Base-by-base conservation (phyloP, 2,113 vertebrate species). In the Acrocephalus kingi region DNA sequence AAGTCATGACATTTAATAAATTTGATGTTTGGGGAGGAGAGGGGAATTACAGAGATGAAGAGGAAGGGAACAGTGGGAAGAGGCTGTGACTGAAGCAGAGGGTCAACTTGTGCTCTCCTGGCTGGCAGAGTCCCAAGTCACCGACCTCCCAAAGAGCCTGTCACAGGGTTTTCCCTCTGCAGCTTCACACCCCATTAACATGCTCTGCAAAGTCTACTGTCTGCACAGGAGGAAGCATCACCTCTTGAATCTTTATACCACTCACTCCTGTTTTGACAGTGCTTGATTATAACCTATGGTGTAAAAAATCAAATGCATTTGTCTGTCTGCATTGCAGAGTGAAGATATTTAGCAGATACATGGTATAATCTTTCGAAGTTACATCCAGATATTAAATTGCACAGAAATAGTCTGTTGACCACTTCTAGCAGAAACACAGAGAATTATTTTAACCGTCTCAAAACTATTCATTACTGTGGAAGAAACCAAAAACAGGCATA, bases 391-490 rank as follows among this genome's bases (percentile, higher is more conserved):
- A 82, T 72, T 84, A 58, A 68, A 67, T 10, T 62, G 35, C 64
- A 89, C 46, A 81, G 91, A 93, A 77, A 58, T 48, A 94, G 22
- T 87, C 74, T 75, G 30, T 66, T 77, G 51, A 71, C n/a, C 71
- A 37, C 86, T 92, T 85, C 30, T 73, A 85, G 64, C 20, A 69
- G 49, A 91, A 88, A 63, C 33, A 88, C 48, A 76, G 41, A 81
- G 27, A 43, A 88, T 93, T 77, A 90, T 95, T 96, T 96, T 92
- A 94, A 86, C 39, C 85, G 79, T 48, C 82, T 91, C 64, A 84
- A 79, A 87, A 43, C 84, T 83, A 73, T 58, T 96, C 89, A 81
- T 91, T 95, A 72, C 54, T 63, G 18, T 2, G 1, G 52, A 78
- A 94, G n/a, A 81, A 48, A 59, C 11, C 45, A 41, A 72, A 94